Evolutionary conservation across 2,797 vertebrate genomes (phyloP).

Genomic region (Linurgus olivaceus): DNA sequence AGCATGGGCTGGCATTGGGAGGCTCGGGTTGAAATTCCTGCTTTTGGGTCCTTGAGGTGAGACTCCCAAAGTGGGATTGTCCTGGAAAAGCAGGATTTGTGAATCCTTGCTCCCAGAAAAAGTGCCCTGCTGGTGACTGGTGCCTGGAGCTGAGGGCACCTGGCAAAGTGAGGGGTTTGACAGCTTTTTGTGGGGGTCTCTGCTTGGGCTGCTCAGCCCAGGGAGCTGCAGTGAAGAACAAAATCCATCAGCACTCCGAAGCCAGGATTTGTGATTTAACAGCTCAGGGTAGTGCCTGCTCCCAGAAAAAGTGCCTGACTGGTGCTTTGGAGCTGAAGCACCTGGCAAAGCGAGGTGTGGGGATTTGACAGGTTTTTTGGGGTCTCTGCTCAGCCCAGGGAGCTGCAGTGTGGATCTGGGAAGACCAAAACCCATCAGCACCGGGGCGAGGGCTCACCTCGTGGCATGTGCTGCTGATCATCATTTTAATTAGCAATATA

Average conservation of each 20-base stretch:
- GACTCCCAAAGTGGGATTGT: accelerated
- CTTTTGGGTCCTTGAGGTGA: accelerated
- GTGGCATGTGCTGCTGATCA: not conserved
- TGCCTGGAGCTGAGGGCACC: too few species aligned
- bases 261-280: not conserved
- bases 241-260: accelerated
- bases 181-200: too few species aligned
- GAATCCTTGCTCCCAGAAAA: too few species aligned
- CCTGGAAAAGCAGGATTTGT: not conserved
- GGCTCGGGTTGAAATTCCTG: not conserved
- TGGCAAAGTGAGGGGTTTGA: too few species aligned
- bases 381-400: not conserved
- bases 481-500: constrained; percentile 71
- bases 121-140: too few species aligned
- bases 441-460: not conserved
- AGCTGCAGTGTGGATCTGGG: not conserved
- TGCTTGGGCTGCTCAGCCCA: not conserved
- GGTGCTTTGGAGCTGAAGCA: not conserved
- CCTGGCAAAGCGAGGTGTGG: accelerated
- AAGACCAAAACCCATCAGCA: accelerated
- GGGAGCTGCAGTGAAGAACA: accelerated
- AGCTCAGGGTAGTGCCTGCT: not conserved
- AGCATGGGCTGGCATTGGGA: not conserved
- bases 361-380: accelerated
- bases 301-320: accelerated